phyloP scores from a whole-genome alignment of 2,797 vertebrate genomes.

The Onychomys arenicola region DNA sequence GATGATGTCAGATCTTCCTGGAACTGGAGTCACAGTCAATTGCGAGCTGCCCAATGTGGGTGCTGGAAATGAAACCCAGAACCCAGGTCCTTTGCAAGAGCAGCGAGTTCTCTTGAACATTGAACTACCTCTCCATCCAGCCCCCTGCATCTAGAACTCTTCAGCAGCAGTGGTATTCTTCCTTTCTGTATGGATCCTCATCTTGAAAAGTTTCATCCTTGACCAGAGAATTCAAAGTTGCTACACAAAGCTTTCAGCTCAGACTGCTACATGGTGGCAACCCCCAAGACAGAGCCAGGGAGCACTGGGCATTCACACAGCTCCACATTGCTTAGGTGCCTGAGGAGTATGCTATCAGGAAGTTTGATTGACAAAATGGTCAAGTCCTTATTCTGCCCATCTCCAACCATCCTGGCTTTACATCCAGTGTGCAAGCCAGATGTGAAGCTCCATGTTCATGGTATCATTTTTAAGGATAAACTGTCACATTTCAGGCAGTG shows the following conservation, averaged over 20 bases:
- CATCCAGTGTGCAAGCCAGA: neutral
- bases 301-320: neutral
- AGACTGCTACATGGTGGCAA: accelerated
- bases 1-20: neutral
- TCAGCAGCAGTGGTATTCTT: neutral
- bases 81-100: neutral
- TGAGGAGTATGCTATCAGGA: neutral
- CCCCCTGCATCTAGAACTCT: neutral
- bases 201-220: neutral
- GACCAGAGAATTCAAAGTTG: neutral
- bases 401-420: neutral
- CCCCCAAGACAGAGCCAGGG: accelerated
- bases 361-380: too few relatives aligned
- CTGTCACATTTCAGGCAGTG: neutral
- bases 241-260: neutral
- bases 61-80: neutral
- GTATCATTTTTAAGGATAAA: neutral
- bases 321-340: neutral
- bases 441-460: neutral
- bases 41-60: neutral
- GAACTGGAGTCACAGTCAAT: neutral
- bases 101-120: neutral
- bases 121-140: neutral
- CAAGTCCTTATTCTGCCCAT: neutral
- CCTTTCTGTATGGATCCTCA: neutral